Base-by-base conservation (phyloP, 2,797 vertebrate species). In the Picus viridis region DNA sequence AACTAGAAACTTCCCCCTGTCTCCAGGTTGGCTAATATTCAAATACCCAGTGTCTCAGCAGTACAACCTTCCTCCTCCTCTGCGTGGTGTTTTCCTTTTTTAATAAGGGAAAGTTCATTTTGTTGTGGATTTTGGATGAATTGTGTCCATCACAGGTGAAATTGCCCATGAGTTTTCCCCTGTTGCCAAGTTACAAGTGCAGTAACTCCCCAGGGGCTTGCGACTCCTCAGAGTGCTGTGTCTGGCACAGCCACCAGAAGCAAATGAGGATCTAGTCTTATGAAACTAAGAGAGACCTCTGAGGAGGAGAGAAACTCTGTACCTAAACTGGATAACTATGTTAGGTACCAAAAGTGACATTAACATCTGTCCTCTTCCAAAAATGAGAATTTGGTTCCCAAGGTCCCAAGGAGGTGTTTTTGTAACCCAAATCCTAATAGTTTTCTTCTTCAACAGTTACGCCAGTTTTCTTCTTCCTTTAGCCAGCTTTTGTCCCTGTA, bases 111-210 rank as follows among this genome's bases (percentile, higher is more conserved):
- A 2, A 65, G 10, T 6, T 88, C 6, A 2, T 10, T 2, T 10
- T 62, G 22, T 6, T 51, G 9, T n/a, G 18, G 41, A 71, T 77
- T 79, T 86, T 56, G 20, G 7, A 41, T 75, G 13, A 84, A 1
- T 29, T 54, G 7, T 36, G 10, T 5, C 49, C 61, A 24, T 58
- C 32, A 77, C 22, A 74, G 14, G 2, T 67, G 22, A 69, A 47
- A 14, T 6, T 83, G 6, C 7, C 15, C 12, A 7, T 19, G 29
- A n/a, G 8, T 41, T 89, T 58, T 2, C 6, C 7, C 4, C 3
- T 0, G 0, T 2, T 5, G 4, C 11, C 57, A 72, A 72, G 7
- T 15, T 54, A 1, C 3, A 4, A 30, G 3, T 11, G 0, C 65
- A 68, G 15, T 39, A 16, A 59, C 14, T 51, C 23, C 19, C 17